Evolutionary conservation across 1,140 invertebrate species (phyloP).

Genomic region (Ceratina australensis): DNA sequence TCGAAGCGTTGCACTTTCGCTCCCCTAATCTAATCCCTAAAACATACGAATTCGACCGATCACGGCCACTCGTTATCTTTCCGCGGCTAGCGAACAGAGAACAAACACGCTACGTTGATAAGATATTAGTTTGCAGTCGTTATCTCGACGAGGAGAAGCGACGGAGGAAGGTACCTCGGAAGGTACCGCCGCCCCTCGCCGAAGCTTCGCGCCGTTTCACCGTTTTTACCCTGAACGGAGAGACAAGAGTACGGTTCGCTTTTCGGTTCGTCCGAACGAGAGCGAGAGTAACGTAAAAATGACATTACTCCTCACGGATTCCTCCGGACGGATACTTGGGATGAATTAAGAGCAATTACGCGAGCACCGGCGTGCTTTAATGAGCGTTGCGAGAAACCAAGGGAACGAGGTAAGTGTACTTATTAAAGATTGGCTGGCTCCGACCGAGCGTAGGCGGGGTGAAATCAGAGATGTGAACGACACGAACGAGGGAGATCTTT

Average conservation of each 20-base stretch:
- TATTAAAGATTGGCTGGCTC: conserved; percentile 53
- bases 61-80: conserved; percentile 4
- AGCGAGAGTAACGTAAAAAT: conserved; percentile 49
- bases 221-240: too few relatives aligned
- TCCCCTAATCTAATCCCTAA: not conserved
- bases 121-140: conserved; percentile 21
- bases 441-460: conserved; percentile 53
- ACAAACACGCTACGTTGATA: not conserved
- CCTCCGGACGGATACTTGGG: conserved; percentile 61
- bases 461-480: conserved; percentile 68
- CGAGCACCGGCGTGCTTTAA: conserved; percentile 67
- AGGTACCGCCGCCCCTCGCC: too few relatives aligned
- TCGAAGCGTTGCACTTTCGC: conserved; percentile 21
- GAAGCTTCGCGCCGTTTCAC: too few relatives aligned
- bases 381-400: conserved; percentile 30
- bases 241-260: too few relatives aligned
- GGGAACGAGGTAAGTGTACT: not conserved
- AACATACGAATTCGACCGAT: conserved; percentile 4
- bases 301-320: conserved; percentile 60
- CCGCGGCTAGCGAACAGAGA: not conserved
- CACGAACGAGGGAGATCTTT: conserved; percentile 65
- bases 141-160: not conserved
- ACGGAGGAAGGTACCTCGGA: too few relatives aligned
- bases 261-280: too few relatives aligned
- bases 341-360: conserved; percentile 74